Base-by-base conservation (phyloP, 2,113 vertebrate genomes). In the Barnardius zonarius region DNA sequence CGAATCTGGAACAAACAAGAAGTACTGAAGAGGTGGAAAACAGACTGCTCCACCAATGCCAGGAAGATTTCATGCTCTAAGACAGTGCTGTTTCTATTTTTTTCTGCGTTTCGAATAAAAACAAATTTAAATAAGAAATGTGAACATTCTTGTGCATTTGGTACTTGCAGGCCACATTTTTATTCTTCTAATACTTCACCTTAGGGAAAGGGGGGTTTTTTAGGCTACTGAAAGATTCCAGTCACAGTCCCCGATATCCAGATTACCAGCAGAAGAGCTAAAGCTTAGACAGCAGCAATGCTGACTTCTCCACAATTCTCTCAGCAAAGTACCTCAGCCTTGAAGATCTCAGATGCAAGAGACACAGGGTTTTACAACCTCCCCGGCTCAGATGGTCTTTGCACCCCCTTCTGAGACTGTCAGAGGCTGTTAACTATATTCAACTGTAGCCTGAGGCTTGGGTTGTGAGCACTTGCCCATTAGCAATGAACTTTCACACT, bases 1-100 rank as follows among this genome's bases (percentile, higher is more conserved):
- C 93, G 18, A 95, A 97, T 97, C 77, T 89, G 95, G 87, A 84
- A 94, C 87, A 96, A 91, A 88, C 91, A 93, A 72, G 37, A 84
- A 82, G 57, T 43, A 35, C 64, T 63, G 88, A 57, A 85, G 90
- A 94, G 79, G 89, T 69, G 77, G 68, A 77, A 88, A 84, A 86
- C 52, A 85, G 61, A 20, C 78, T 39, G 74, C 64, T 88, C 64
- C 76, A 35, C 66, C 79, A 79, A 5, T 61, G 94, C 72, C 94
- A 95, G 39, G 78, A 86, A 92, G 55, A 95, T 95, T 93, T 88
- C 83, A 91, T 11, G 16, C 88, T 92, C 17, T 30, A 70, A 66
- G 24, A 69, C 48, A 72, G 8, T 13, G 20, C 43, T 39, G 9
- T 30, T 93, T 72, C 76, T 68, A 41, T 62, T 86, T 73, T 73